Conservation (phyloP, 2,888 invertebrate species). For the Ophion costatus region DNA sequence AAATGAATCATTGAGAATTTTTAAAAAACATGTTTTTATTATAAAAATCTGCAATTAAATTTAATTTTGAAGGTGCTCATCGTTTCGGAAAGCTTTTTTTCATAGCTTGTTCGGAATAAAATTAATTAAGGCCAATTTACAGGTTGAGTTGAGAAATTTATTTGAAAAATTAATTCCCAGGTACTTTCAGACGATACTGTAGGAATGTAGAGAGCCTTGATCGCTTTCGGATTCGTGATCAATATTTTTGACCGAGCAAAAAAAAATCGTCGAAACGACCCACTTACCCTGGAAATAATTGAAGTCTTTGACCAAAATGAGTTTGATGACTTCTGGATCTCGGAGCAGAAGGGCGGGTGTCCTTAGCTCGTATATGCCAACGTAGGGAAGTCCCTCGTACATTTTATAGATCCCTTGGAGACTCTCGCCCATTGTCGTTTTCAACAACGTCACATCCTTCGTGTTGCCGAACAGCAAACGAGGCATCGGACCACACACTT, state of each 20-base stretch:
- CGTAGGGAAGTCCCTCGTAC: slow-evolving; percentile 67
- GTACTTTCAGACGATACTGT: too few relatives aligned
- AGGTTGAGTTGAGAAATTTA: too few relatives aligned
- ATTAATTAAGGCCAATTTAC: too few relatives aligned
- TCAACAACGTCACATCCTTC: slow-evolving; percentile 70
- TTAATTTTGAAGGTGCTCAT: too few relatives aligned
- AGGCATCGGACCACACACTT: slow-evolving; percentile 76
- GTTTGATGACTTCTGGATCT: slow-evolving; percentile 76
- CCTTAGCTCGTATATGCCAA: slow-evolving; percentile 74
- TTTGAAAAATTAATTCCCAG: too few relatives aligned
- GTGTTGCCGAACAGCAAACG: slow-evolving; percentile 79
- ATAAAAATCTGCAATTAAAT: too few relatives aligned
- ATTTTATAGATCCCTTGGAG: slow-evolving; percentile 71
- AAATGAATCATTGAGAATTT: too few relatives aligned
- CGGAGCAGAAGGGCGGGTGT: slow-evolving; percentile 72
- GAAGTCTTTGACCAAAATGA: slow-evolving; percentile 77
- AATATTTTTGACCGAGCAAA: background rate
- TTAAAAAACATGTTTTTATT: too few relatives aligned
- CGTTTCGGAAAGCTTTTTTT: too few relatives aligned
- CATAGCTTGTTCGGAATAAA: too few relatives aligned
- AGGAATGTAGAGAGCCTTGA: background rate
- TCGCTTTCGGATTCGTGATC: background rate
- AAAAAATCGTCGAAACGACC: background rate
- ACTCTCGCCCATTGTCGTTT: slow-evolving; percentile 68
- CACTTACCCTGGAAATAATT: slow-evolving; percentile 72